phyloP scores from a whole-genome alignment of 1,140 invertebrate species.

The Vanessa tameamea region DNA sequence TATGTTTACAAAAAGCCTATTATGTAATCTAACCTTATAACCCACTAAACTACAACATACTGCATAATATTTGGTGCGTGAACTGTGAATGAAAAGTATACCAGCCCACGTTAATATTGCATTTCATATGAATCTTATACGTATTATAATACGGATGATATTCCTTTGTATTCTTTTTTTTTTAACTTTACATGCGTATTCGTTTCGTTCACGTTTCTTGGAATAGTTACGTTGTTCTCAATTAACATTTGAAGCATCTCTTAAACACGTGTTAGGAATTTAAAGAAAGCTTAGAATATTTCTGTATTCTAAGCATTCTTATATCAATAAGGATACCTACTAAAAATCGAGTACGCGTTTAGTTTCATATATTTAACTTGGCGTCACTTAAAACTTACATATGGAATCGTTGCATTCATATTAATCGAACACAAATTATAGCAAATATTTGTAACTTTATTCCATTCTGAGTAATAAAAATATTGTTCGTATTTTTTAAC shows the following conservation, averaged over 20 bases:
- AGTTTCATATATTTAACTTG: too few relatives aligned
- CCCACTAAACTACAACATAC: constrained; percentile 59
- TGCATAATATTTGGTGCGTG: constrained; percentile 67
- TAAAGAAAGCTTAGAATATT: neutral
- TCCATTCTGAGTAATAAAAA: too few relatives aligned
- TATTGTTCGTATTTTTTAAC: neutral
- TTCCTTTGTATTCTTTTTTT: constrained; percentile 27
- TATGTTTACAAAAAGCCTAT: constrained; percentile 42
- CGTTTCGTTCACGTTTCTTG: constrained; percentile 33
- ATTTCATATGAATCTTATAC: constrained; percentile 30
- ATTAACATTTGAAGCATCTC: constrained; percentile 14
- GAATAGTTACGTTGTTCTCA: constrained; percentile 19
- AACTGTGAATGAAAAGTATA: constrained; percentile 60
- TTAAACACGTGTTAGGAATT: constrained; percentile 5
- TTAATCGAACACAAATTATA: too few relatives aligned
- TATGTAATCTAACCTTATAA: constrained; percentile 55
- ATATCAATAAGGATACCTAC: neutral
- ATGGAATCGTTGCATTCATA: too few relatives aligned
- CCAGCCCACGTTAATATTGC: constrained; percentile 17
- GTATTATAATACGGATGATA: constrained; percentile 25
- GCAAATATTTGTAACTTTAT: too few relatives aligned
- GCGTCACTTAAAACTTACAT: too few relatives aligned
- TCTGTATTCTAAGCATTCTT: too few relatives aligned
- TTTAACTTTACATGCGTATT: constrained; percentile 19
- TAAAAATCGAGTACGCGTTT: too few relatives aligned